Base-by-base conservation (phyloP, 1,140 invertebrate genomes). In the Gonatopus flavifemur region DNA sequence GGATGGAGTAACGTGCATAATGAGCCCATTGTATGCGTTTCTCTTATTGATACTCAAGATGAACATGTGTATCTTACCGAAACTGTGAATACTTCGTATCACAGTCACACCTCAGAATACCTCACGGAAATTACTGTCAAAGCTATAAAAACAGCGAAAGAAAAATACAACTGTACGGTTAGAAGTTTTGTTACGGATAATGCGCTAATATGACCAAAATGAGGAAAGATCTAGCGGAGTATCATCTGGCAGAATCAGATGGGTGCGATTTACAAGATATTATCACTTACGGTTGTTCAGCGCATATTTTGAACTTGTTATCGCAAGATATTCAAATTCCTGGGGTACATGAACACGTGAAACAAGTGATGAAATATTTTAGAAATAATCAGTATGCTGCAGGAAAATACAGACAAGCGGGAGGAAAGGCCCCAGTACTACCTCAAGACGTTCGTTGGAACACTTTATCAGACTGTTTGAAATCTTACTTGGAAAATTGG, bases 311-410 rank as follows among this genome's bases (percentile, higher is more conserved):
- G 41, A 59, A 57, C 47, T 49, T 57, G 25, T 28, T 28, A n/a
- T 45, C 50, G n/a, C 44, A 53, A 30, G 50, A 53, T 15, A 24
- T 57, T 15, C 42, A 57, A 42, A 48, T 43, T 24, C 30, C 45
- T 16, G 42, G 36, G 16, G 45, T 31, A 24, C 51, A 40, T 7
- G 49, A 38, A 9, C 38, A 53, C 24, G 32, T 56, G 3, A 28
- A 39, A 31, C 22, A 16, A 20, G 43, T 39, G 6, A 41, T 54
- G 8, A 58, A 53, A 40, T 58, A 58, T 35, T 58, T 58, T 42
- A 19, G 57, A 40, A 60, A 60, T 25, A 57, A 50, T 9, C 42
- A 61, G 44, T 61, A 57, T 36, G 51, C 55, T 16, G 19, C 36
- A 39, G 55, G 51, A 19, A 55, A 61, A 18, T 61, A 50, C 22